Conservation (phyloP, 1,140 invertebrate species). For the Aphaenogaster rudis region DNA sequence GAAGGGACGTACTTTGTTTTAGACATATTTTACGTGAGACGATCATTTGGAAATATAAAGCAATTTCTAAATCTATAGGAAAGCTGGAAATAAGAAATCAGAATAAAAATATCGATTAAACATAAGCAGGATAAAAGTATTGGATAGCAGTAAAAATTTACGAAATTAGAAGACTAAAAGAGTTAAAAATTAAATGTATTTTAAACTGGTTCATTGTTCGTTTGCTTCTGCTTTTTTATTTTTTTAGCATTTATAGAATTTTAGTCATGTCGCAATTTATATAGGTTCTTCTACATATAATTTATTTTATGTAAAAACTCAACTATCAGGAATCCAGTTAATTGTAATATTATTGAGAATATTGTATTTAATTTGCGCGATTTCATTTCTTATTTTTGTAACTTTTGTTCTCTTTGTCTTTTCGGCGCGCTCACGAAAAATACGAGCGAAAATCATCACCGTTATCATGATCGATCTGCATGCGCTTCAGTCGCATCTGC, state of each 20-base stretch:
- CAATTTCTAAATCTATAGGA: neutral
- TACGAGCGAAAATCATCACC: constrained; percentile 56
- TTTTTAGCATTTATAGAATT: neutral
- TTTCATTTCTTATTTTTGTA: neutral
- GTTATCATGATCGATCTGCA: constrained; percentile 49
- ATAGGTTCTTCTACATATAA: neutral
- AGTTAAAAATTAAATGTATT: neutral
- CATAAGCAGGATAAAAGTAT: neutral
- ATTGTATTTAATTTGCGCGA: neutral
- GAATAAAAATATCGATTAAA: neutral
- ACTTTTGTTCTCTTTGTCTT: neutral
- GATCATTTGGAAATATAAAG: neutral
- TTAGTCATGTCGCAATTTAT: neutral
- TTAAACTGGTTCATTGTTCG: neutral
- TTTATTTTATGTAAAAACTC: neutral
- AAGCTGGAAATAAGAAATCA: neutral
- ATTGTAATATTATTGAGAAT: neutral
- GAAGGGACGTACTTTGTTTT: too few species aligned
- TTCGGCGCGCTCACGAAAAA: neutral
- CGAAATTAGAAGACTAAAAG: neutral
- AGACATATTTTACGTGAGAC: neutral
- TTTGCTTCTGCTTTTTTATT: neutral
- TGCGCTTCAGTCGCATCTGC: constrained; percentile 26
- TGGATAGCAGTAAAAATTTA: neutral
- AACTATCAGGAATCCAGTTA: neutral